phyloP scores from a whole-genome alignment of 1,140 invertebrate genomes.

The Maniola jurtina region DNA sequence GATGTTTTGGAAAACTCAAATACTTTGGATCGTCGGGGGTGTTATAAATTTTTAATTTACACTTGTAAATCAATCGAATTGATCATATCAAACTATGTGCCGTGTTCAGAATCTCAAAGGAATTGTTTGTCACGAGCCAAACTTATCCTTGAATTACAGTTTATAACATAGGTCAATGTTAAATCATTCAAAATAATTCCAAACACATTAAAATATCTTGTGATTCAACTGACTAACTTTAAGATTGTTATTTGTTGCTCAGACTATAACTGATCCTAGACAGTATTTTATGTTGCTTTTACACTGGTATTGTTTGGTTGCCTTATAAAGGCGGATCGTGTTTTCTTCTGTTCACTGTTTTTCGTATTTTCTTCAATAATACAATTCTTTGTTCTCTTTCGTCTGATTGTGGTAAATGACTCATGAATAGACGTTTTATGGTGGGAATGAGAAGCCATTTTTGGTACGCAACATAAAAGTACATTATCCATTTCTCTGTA shows the following conservation, averaged over 20 bases:
- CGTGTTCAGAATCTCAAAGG: conserved; percentile 19
- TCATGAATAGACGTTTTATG: conserved; percentile 31
- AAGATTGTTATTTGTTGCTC: neutral
- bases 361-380: conserved; percentile 25
- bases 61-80: conserved; percentile 12
- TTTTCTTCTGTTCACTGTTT: neutral
- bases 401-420: conserved; percentile 32
- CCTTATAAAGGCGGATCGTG: neutral
- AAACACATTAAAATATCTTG: too few species aligned
- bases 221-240: neutral
- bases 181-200: too few species aligned
- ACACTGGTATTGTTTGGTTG: neutral
- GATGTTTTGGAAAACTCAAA: too few species aligned
- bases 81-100: conserved; percentile 18
- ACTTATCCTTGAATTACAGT: neutral
- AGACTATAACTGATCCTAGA: neutral
- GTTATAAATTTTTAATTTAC: too few species aligned
- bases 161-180: too few species aligned
- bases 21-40: too few species aligned
- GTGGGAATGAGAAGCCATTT: neutral
- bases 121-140: conserved; percentile 14
- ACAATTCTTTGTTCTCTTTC: conserved; percentile 28
- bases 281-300: neutral
- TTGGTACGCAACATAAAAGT: neutral
- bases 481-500: neutral